Evolutionary conservation across 1,140 invertebrate species (phyloP), one percentile per base, ranked within the genome.

Genomic region (Schmidtea mediterranea): DNA sequence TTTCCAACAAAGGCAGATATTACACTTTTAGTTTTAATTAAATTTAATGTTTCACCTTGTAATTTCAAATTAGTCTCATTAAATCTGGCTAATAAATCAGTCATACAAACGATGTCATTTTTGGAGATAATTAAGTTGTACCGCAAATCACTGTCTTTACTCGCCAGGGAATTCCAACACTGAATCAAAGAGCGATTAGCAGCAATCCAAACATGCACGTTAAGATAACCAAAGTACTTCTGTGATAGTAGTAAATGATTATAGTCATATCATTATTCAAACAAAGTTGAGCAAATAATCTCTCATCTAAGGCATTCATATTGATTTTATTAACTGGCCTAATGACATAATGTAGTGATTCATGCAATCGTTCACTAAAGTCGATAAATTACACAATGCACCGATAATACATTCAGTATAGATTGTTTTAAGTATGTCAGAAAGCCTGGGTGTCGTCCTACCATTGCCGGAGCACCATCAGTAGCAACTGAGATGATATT

Each of bases 101-200:
- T 32, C 26, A 32, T 32, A 32, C 10, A 32, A 32, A 10, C 26
- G 26, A 32, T 32, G 26, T 32, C 26, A 32, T 32, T 32, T 32
- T 32, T 32, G 3, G 26, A 32, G 26, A 32, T 32, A 32, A 32
- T 32, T 32, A 3, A 32, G 10, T 32, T 32, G 26, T 32, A 10
- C 26, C 26, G 26, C 10, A 32, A 32, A 32, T 32, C 26, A 32
- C 10, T 32, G 18, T 16, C 12, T 15, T 21, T 32, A 52, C 50
- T 46, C 46, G 57, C 59, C 50, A 55, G 12, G n/a, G 55, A 23
- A 16, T 60, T 18, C 39, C 39, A 8, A 21, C n/a, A 41, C 15
- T 6, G 19, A 18, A 41, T 18, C 15, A 41, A 16, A 41, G 15
- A 16, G 19, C 39, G 19, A 41, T 6, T 21, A 16, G 19, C 3